Evolutionary conservation across 2,888 invertebrate species (phyloP).

Genomic region (Drosophila prolongata): DNA sequence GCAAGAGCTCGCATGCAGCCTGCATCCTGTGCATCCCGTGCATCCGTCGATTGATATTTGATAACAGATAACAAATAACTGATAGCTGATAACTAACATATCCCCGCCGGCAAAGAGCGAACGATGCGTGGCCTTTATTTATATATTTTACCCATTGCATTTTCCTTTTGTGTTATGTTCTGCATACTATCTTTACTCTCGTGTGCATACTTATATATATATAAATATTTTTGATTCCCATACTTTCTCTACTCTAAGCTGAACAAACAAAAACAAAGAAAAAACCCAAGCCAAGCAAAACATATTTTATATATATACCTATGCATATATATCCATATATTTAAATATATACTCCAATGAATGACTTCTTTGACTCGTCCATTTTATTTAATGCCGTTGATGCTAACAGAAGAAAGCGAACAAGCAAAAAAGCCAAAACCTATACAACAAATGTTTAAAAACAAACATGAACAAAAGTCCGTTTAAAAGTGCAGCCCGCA

Average conservation of each 20-base stretch:
- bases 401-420: constrained; percentile 81
- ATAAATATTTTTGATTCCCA: constrained; percentile 34
- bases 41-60: constrained; percentile 22
- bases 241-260: constrained; percentile 3
- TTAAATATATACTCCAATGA: constrained; percentile 70
- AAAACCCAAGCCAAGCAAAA: constrained; percentile 30
- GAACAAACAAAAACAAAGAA: constrained; percentile 25
- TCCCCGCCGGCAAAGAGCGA: not conserved
- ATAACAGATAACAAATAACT: not conserved
- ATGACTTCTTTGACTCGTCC: constrained; percentile 85
- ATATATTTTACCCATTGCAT: constrained; percentile 24
- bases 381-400: constrained; percentile 83
- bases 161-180: constrained; percentile 22
- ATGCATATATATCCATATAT: constrained; percentile 61
- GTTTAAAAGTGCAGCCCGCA: constrained; percentile 58
- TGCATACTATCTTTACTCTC: constrained; percentile 18
- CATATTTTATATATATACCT: constrained; percentile 65
- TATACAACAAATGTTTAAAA: constrained; percentile 42
- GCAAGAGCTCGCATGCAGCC: constrained; percentile 24
- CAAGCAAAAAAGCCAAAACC: constrained; percentile 48
- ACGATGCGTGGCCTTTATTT: constrained; percentile 5
- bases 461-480: constrained; percentile 28
- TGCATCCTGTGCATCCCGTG: constrained; percentile 22
- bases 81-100: not conserved
- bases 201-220: constrained; percentile 24